A percentile compares a stretch with the other conserved stretches of the same genome.
phyloP scores from a whole-genome alignment of 2,113 vertebrate genomes.

The Chiloscyllium plagiosum region DNA sequence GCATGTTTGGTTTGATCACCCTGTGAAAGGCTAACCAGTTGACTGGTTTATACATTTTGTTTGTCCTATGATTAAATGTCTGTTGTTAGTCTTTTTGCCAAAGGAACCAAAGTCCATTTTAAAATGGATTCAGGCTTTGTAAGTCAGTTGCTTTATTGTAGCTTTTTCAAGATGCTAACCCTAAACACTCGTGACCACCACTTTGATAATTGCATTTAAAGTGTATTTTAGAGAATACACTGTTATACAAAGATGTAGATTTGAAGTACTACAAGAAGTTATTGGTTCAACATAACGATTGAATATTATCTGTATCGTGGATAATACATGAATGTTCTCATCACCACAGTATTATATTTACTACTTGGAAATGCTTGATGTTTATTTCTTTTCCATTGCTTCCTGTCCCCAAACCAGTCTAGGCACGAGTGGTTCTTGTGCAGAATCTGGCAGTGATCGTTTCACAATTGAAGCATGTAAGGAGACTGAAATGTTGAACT shows the following conservation, averaged over 20 bases:
- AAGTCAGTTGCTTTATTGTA: neutral
- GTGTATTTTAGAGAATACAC: neutral
- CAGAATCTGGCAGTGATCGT: slow-evolving; percentile 82
- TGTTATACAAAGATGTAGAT: neutral
- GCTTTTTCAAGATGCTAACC: neutral
- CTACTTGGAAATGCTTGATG: neutral
- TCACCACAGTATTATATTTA: neutral
- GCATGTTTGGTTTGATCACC: no score
- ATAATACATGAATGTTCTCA: neutral
- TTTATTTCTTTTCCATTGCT: neutral
- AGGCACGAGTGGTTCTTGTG: slow-evolving; percentile 60
- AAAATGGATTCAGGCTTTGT: neutral
- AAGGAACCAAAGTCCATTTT: neutral
- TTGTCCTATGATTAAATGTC: neutral
- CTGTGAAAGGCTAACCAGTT: neutral
- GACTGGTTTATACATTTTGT: neutral
- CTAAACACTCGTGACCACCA: neutral
- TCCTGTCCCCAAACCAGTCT: neutral
- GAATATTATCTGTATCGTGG: neutral
- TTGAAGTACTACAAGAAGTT: neutral
- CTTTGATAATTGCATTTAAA: neutral
- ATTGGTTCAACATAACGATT: neutral
- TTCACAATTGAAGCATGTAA: slow-evolving; percentile 94
- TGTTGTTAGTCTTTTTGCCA: neutral
- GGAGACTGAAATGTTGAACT: slow-evolving; percentile 99